Evolutionary conservation across 1,140 invertebrate genomes (phyloP).

Genomic region (Chionoecetes opilio): DNA sequence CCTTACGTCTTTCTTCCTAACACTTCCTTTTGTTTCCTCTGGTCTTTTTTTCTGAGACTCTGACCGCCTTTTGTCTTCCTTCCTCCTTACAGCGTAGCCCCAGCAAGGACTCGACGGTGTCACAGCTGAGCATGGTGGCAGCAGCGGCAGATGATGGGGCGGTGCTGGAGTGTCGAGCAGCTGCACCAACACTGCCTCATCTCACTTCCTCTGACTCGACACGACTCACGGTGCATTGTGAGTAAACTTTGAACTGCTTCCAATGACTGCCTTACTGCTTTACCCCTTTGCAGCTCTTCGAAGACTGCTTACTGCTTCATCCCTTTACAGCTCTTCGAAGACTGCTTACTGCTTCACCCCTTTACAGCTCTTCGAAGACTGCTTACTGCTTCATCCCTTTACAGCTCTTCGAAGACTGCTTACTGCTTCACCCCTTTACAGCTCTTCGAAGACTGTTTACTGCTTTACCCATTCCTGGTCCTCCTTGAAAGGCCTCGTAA

Average conservation of each 20-base stretch:
- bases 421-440: no score
- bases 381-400: no score
- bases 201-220: conserved; percentile 34
- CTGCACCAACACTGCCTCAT: conserved; percentile 45
- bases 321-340: no score
- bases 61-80: not conserved
- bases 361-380: not conserved
- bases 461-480: conserved; percentile 27
- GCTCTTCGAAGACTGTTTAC: no score
- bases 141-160: conserved; percentile 50
- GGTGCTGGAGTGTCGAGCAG: conserved; percentile 37
- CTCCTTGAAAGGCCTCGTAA: not conserved
- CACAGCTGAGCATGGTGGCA: conserved; percentile 30
- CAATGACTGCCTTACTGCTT: not conserved
- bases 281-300: not conserved
- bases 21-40: not conserved
- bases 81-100: not conserved
- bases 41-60: no score
- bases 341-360: not conserved
- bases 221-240: conserved; percentile 57
- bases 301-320: no score
- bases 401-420: no score
- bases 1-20: not conserved
- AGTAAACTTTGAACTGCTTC: not conserved
- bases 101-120: conserved; percentile 5